Conservation (phyloP, 1,140 invertebrate genomes). For the Drosophila trapezifrons region DNA sequence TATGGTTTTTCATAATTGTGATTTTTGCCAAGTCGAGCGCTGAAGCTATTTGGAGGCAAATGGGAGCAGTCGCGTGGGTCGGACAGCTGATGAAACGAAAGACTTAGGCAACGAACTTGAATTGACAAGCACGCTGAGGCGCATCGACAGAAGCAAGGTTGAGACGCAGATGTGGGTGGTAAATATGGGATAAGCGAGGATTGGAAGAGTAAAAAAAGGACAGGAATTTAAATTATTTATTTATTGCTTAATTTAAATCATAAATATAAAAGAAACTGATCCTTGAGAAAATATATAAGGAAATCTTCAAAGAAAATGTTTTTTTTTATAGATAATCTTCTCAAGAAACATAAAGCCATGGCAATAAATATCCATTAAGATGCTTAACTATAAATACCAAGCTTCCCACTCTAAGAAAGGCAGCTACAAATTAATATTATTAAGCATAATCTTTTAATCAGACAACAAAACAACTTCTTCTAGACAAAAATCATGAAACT, state of each 20-base stretch:
- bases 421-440: too few relatives aligned
- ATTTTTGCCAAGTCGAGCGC: slow-evolving; percentile 26
- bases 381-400: too few relatives aligned
- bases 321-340: too few relatives aligned
- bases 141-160: slow-evolving; percentile 10
- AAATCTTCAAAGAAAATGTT: too few relatives aligned
- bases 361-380: too few relatives aligned
- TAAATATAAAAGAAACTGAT: too few relatives aligned
- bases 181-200: neutral
- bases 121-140: neutral
- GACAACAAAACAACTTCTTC: too few relatives aligned
- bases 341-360: too few relatives aligned
- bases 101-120: slow-evolving; percentile 78
- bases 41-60: slow-evolving; percentile 20
- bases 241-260: too few relatives aligned
- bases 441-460: too few relatives aligned
- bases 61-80: slow-evolving; percentile 62
- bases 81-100: slow-evolving; percentile 51
- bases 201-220: neutral
- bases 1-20: slow-evolving; percentile 17
- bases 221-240: neutral
- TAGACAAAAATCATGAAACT: neutral
- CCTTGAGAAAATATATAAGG: too few relatives aligned
- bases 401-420: neutral
- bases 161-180: slow-evolving; percentile 17